phyloP scores from a whole-genome alignment of 2,113 vertebrate species.

The Ciconia stormi region DNA sequence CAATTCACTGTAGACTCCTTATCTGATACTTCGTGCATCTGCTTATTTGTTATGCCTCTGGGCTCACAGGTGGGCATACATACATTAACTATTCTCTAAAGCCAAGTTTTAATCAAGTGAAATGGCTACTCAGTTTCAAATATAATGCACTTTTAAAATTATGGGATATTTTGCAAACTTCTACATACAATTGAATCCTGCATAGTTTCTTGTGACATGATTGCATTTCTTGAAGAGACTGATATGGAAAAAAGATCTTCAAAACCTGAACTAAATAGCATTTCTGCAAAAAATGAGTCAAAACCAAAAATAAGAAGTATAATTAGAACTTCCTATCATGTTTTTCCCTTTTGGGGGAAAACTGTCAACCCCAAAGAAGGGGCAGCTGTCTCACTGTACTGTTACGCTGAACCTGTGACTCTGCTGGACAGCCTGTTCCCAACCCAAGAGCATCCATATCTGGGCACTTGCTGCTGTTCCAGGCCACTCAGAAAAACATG shows the following conservation, averaged over 20 bases:
- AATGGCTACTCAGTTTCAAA: slow-evolving; percentile 33
- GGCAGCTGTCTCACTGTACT: not conserved
- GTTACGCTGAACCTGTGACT: not conserved
- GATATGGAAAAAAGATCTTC: not conserved
- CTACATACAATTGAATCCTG: not conserved
- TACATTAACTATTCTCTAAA: slow-evolving; percentile 37
- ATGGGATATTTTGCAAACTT: not conserved
- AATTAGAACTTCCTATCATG: not conserved
- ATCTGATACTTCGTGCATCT: slow-evolving; percentile 42
- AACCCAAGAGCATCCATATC: not conserved
- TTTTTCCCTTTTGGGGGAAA: not conserved
- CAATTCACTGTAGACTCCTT: slow-evolving; percentile 11
- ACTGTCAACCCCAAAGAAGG: not conserved
- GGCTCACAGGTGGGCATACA: slow-evolving; percentile 7
- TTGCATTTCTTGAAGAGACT: not conserved
- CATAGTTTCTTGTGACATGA: not conserved
- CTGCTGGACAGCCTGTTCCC: not conserved
- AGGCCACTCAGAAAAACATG: not conserved
- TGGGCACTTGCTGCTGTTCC: not conserved
- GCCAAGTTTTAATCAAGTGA: not conserved
- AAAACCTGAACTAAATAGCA: not conserved
- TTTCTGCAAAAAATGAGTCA: not conserved
- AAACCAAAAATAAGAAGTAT: not conserved
- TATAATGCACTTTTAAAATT: not conserved
- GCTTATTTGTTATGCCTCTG: slow-evolving; percentile 38